Percentiles rank a stretch among this genome's conserved stretches.
Evolutionary conservation across 2,888 invertebrate species (phyloP).

Genomic region (Stenchaetothrips biformis): DNA sequence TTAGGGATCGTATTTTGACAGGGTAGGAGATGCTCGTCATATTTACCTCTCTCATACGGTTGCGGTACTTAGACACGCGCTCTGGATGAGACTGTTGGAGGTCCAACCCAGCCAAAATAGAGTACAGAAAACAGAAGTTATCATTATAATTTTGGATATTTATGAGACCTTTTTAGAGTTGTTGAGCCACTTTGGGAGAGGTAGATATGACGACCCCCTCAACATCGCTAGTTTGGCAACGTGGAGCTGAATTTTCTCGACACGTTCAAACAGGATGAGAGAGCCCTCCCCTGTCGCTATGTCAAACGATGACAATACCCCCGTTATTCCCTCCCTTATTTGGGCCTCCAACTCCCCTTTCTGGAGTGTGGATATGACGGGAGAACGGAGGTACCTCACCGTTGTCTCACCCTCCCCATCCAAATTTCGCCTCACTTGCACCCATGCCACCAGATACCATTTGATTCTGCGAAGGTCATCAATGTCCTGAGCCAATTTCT

Average conservation of each 20-base stretch:
- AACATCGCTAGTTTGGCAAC: neutral
- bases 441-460: too few species aligned
- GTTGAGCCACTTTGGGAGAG: neutral
- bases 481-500: too few species aligned
- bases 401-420: too few species aligned
- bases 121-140: neutral
- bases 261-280: neutral
- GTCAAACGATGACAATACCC: too few species aligned
- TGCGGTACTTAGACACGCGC: neutral
- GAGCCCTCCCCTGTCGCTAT: too few species aligned
- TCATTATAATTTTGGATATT: neutral
- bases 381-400: too few species aligned
- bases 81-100: neutral
- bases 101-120: neutral
- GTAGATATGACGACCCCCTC: neutral
- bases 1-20: neutral
- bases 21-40: neutral
- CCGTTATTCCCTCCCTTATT: too few species aligned
- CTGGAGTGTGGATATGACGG: too few species aligned
- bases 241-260: neutral
- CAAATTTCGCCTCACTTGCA: too few species aligned
- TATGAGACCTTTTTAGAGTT: neutral
- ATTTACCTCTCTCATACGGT: neutral
- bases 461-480: too few species aligned
- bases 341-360: too few species aligned